A percentile compares a stretch with the other conserved stretches of the same genome.
Conservation (phyloP, 2,888 invertebrate species). For the Halictus ligatus region DNA sequence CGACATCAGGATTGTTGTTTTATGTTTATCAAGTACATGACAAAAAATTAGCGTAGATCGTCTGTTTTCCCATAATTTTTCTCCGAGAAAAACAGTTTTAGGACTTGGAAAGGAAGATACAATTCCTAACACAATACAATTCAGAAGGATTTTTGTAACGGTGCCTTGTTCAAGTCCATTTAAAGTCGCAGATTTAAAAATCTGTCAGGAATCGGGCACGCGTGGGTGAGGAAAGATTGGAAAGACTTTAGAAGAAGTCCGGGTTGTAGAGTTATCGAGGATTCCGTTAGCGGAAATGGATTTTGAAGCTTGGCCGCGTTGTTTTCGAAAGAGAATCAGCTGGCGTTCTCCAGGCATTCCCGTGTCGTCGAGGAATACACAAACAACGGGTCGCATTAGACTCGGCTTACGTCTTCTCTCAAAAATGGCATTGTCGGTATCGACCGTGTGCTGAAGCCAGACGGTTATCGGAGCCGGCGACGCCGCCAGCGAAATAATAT, state of each 20-base stretch:
- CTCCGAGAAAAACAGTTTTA: not conserved
- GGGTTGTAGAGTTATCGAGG: not conserved
- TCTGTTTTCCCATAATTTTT: too few species aligned
- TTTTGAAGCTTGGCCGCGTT: not conserved
- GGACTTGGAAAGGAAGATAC: not conserved
- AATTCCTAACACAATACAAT: too few species aligned
- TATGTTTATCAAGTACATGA: too few species aligned
- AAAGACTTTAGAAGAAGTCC: not conserved
- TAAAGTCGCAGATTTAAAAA: not conserved
- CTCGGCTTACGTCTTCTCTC: not conserved
- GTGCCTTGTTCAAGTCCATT: not conserved
- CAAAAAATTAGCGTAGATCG: too few species aligned
- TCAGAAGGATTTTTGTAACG: too few species aligned
- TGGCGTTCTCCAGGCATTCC: not conserved
- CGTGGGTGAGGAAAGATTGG: not conserved
- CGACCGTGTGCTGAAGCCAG: not conserved
- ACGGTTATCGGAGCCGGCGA: not conserved
- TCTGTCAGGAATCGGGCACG: not conserved
- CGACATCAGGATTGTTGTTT: not conserved
- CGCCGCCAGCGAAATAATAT: not conserved
- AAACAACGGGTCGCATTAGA: not conserved
- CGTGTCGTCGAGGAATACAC: conserved; percentile 3
- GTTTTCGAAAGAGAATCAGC: not conserved
- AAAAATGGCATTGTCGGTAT: not conserved
- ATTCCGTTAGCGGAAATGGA: not conserved